These are phyloP conservation scores for Prunella fulvescens DNA, from an alignment of 2,113 vertebrate species.

Conservation along the genomic window DNA sequence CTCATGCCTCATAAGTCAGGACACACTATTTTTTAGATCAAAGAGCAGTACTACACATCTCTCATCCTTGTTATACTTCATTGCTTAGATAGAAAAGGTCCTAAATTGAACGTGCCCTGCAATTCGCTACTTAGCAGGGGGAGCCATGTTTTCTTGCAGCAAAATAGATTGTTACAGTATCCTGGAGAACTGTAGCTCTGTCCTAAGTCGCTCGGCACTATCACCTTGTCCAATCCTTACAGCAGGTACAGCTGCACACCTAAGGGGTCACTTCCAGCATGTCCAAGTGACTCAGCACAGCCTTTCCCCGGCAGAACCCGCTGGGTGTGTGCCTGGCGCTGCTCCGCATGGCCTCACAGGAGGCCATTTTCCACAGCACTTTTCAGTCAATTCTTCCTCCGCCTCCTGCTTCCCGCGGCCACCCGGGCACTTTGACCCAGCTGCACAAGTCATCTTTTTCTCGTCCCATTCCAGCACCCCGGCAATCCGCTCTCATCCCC, in stretches of 20 bases:
- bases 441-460: rapidly evolving
- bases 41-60: background rate
- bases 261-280: rapidly evolving
- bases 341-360: rapidly evolving
- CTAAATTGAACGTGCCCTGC: background rate
- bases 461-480: rapidly evolving
- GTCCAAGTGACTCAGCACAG: background rate
- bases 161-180: background rate
- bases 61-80: background rate
- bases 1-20: background rate
- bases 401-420: background rate
- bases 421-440: no score
- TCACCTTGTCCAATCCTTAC: background rate
- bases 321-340: rapidly evolving
- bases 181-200: background rate
- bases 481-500: background rate
- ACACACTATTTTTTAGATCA: background rate
- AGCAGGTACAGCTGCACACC: background rate
- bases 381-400: rapidly evolving
- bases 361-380: background rate
- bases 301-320: rapidly evolving
- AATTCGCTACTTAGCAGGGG: background rate
- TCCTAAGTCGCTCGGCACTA: background rate
- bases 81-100: background rate
- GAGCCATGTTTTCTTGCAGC: background rate